Base-by-base conservation (phyloP, 2,797 vertebrate genomes). In the Halcyon chelicuti region DNA sequence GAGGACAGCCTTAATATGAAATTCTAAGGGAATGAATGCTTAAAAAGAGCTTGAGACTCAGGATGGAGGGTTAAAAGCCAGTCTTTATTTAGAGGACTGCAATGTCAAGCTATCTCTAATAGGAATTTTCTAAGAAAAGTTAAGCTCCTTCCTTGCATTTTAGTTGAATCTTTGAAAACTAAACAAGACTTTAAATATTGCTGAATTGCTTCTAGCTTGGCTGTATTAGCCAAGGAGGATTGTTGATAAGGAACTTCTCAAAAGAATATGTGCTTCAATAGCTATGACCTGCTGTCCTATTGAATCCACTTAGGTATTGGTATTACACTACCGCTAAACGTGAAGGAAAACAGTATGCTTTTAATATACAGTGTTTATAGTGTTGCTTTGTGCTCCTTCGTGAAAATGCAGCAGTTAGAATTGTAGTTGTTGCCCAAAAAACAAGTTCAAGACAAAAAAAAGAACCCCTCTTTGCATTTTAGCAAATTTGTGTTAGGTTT, bases 401-500 rank as follows among this genome's bases (percentile, higher is more conserved):
- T 61, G 40, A 57, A 87, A 91, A 82, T 39, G 37, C 51, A 71
- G 33, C 46, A 54, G 40, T 60, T 40, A 67, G 47, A 83, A 57
- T 61, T 83, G n/a, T 63, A 54, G 57, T 6, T 70, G 18, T 67
- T 18, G 2, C 29, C 23, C 44, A 71, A 14, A 95, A 61, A 47
- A 49, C 26, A 76, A 67, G 5, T 28, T 66, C 7, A 54, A 55
- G 55, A 31, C 20, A 65, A n/a, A 63, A 31, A 42, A 62, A 6
- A 14, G 25, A 51, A 76, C 42, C 22, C 20, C 39, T 61, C 14
- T 57, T 60, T 72, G 60, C 2, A 0, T 88, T 92, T 93, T 57
- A 89, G 54, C 23, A 80, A n/a, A 74, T 77, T 57, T 90, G n/a
- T 31, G 57, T 89, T 76, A 19, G 25, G 28, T 91, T 97, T 86